Conservation (phyloP, 2,113 vertebrate species). For the Taxidea taxus region DNA sequence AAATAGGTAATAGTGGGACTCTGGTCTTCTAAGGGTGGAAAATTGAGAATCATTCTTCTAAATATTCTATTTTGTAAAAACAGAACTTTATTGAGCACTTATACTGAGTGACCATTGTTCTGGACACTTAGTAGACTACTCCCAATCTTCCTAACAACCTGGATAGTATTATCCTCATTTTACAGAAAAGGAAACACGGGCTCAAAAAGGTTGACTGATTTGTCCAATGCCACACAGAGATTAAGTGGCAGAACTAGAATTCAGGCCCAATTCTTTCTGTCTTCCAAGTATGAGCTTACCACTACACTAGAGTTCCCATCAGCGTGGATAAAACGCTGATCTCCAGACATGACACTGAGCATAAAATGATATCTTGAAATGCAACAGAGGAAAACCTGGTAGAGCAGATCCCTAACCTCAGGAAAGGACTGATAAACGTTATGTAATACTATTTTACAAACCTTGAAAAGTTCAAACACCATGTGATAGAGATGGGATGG, state of each 20-base stretch:
- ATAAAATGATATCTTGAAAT: constrained; percentile 12
- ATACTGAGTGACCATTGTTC: neutral
- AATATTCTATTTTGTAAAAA: constrained; percentile 31
- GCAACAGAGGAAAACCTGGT: neutral
- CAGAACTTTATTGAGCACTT: neutral
- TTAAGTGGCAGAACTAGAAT: neutral
- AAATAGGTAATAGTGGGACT: neutral
- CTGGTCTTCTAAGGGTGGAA: neutral
- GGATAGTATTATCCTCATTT: neutral
- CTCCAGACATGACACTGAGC: neutral
- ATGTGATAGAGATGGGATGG: constrained; percentile 99
- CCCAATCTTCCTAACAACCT: neutral
- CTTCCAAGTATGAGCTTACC: neutral
- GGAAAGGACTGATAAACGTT: constrained; percentile 58
- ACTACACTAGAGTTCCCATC: neutral
- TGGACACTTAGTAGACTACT: neutral
- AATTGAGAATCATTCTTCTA: neutral
- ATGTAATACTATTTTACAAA: constrained; percentile 80
- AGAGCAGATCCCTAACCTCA: constrained; percentile 38
- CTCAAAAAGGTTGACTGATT: neutral
- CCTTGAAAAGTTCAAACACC: constrained; percentile 99
- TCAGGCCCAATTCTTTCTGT: neutral
- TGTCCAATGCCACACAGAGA: neutral
- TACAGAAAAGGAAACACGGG: constrained; percentile 3
- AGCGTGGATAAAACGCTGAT: neutral